A percentile compares a stretch with the other conserved stretches of the same genome.
Conservation (phyloP, 2,797 vertebrate species). For the Buphagus erythrorhynchus region DNA sequence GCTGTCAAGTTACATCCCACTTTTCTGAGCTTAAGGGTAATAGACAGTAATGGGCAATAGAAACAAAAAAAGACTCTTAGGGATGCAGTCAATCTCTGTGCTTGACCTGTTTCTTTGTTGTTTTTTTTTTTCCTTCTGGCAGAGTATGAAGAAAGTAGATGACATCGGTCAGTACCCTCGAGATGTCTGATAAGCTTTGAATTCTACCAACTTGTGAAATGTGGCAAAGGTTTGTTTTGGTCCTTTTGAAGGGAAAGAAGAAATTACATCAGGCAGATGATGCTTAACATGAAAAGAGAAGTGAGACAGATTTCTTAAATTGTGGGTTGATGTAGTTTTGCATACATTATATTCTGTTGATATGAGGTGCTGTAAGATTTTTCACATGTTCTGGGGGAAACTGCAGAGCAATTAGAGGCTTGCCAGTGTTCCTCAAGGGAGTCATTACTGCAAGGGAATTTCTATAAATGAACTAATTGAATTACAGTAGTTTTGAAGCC, state of each 20-base stretch:
- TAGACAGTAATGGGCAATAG: neutral
- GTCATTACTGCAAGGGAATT: neutral
- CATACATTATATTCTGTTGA: neutral
- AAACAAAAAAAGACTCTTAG: neutral
- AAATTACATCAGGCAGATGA: slow-evolving; percentile 5
- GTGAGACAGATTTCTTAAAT: neutral
- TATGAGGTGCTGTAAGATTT: neutral
- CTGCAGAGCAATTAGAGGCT: neutral
- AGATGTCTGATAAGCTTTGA: neutral
- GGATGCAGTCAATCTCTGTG: neutral
- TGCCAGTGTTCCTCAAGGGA: neutral
- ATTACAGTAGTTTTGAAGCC: neutral
- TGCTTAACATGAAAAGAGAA: slow-evolving; percentile 3
- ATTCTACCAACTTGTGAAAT: neutral
- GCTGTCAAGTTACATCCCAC: neutral
- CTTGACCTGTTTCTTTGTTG: neutral
- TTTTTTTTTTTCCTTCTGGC: neutral
- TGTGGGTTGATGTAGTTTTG: neutral
- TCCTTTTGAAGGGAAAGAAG: neutral
- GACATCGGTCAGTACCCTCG: fast-evolving
- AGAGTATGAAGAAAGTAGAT: neutral
- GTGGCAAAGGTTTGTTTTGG: neutral
- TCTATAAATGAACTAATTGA: neutral
- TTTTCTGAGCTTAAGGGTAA: neutral
- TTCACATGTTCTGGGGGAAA: neutral